A percentile compares a stretch with the other conserved stretches of the same genome.
phyloP scores from a whole-genome alignment of 2,113 vertebrate genomes.

The Siniperca chuatsi region DNA sequence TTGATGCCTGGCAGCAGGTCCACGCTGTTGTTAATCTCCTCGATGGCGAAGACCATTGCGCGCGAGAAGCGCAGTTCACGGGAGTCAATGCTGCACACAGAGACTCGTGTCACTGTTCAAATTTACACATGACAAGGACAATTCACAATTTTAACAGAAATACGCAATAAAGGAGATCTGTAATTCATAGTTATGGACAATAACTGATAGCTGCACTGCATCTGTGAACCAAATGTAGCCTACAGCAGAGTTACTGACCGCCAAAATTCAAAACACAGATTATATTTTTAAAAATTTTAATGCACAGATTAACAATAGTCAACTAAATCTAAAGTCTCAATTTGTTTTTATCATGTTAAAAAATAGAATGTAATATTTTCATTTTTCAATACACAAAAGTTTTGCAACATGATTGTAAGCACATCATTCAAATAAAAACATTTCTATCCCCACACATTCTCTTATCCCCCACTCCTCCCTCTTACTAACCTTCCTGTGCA shows the following conservation, averaged over 20 bases:
- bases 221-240: neutral
- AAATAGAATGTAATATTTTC: too few relatives aligned
- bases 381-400: neutral
- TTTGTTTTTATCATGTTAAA: too few relatives aligned
- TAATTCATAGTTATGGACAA: neutral
- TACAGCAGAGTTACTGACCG: neutral
- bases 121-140: neutral
- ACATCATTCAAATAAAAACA: neutral
- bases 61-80: constrained; percentile 75
- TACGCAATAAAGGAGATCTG: too few relatives aligned
- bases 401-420: neutral
- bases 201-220: neutral
- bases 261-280: neutral
- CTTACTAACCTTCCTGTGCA: constrained; percentile 65
- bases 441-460: neutral
- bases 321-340: too few relatives aligned
- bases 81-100: constrained; percentile 62
- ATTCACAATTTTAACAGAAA: neutral
- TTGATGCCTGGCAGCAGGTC: constrained; percentile 73
- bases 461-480: too few relatives aligned
- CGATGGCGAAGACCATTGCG: constrained; percentile 78
- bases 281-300: too few relatives aligned
- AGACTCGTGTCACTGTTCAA: neutral
- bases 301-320: too few relatives aligned
- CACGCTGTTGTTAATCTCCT: constrained; percentile 82